Evolutionary conservation across 2,797 vertebrate species (phyloP).

Genomic region (Phoebastria nigripes): DNA sequence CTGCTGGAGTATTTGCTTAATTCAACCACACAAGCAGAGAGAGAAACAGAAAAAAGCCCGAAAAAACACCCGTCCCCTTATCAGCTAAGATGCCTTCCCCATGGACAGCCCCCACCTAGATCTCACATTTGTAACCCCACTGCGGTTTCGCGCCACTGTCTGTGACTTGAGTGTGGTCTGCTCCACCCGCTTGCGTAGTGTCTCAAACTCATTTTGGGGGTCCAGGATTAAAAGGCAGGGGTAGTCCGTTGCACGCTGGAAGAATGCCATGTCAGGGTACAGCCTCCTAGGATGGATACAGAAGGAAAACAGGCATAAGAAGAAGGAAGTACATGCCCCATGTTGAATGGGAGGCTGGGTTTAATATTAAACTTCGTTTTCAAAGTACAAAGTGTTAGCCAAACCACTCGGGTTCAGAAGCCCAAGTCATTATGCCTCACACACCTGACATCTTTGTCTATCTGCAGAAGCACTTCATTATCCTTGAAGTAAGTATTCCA

Average conservation of each 20-base stretch:
- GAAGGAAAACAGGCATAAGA: background rate
- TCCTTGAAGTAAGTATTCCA: conserved; percentile 99
- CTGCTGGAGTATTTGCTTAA: background rate
- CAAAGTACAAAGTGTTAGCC: background rate
- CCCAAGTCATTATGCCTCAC: background rate
- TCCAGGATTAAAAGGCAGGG: conserved; percentile 94
- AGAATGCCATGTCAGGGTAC: conserved; percentile 97
- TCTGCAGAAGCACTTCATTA: conserved; percentile 95
- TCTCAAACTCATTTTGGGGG: conserved; percentile 95
- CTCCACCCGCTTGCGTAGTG: conserved; percentile 89
- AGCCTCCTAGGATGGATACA: conserved; percentile 78
- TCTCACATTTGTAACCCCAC: conserved; percentile 94
- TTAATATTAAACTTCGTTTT: background rate
- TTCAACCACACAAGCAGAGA: background rate
- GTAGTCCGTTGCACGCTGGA: conserved; percentile 93
- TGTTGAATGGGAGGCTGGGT: background rate
- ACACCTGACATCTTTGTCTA: conserved; percentile 97
- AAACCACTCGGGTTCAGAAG: background rate
- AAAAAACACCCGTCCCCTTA: background rate
- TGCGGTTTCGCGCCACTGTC: conserved; percentile 93
- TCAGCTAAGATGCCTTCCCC: background rate
- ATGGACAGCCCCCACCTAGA: background rate
- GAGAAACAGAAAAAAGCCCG: background rate
- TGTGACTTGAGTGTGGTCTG: conserved; percentile 96
- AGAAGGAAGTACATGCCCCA: background rate